These are phyloP conservation scores for Holothuria glaberrima DNA, from an alignment of 35 echinoderm and acorn worm species.

Conservation along the genomic window DNA sequence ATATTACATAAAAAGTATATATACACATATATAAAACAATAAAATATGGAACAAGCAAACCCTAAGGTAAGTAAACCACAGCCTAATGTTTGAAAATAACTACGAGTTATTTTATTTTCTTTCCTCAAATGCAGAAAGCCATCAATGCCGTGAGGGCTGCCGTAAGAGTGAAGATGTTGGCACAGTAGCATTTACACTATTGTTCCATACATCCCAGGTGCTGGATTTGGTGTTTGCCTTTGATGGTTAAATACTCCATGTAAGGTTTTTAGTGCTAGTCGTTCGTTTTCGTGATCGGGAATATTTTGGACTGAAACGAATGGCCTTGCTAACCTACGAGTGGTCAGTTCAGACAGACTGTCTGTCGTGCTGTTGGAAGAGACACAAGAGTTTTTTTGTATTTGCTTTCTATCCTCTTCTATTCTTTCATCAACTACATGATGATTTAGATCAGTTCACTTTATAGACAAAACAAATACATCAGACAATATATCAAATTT, in stretches of 20 bases:
- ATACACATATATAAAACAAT: not conserved
- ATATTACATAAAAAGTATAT: too few relatives aligned
- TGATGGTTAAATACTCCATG: constrained; percentile 39
- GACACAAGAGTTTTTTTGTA: constrained; percentile 2
- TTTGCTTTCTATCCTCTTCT: not conserved
- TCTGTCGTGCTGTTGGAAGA: constrained; percentile 14
- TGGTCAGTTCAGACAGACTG: constrained; percentile 13
- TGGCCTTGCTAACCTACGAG: constrained; percentile 7
- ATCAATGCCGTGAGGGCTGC: constrained; percentile 55
- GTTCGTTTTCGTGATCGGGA: constrained; percentile 32
- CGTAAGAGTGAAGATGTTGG: constrained; percentile 48
- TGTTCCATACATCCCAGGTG: not conserved
- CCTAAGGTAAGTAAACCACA: too few relatives aligned
- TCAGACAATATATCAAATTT: too few relatives aligned
- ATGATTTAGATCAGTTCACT: constrained; percentile 10
- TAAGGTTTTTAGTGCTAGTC: constrained; percentile 50
- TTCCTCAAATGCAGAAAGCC: constrained; percentile 20
- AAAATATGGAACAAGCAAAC: not conserved
- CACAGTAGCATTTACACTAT: not conserved
- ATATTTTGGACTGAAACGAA: constrained; percentile 13
- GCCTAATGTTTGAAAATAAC: too few relatives aligned
- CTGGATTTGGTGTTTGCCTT: constrained; percentile 29
- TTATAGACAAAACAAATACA: too few relatives aligned
- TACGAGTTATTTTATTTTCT: constrained; percentile 9
- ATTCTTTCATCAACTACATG: constrained; percentile 33